Evolutionary conservation across 2,888 invertebrate genomes (phyloP).

Genomic region (Ornithoptera priamus): DNA sequence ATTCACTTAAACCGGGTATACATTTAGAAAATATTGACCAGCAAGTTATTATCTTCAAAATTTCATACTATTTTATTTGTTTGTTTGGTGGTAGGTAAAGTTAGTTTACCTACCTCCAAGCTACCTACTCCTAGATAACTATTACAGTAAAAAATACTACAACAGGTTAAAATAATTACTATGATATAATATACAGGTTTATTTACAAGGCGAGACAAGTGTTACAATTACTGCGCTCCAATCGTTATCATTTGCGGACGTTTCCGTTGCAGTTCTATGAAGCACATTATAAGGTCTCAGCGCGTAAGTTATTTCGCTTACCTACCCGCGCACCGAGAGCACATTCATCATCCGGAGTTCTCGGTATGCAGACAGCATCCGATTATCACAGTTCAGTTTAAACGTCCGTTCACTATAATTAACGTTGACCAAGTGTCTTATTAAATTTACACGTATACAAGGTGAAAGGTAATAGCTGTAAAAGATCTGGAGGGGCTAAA

Average conservation of each 20-base stretch:
- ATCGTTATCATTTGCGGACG: slow-evolving; percentile 12
- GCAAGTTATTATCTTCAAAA: too few relatives aligned
- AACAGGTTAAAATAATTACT: background rate
- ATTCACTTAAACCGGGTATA: too few relatives aligned
- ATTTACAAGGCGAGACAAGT: background rate
- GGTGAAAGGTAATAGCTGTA: too few relatives aligned
- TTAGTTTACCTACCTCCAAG: background rate
- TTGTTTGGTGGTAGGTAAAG: too few relatives aligned
- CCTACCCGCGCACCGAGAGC: slow-evolving; percentile 1
- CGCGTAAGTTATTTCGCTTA: slow-evolving; percentile 13
- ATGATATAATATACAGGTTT: background rate
- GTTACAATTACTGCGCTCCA: background rate
- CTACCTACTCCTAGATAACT: too few relatives aligned
- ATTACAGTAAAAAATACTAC: background rate
- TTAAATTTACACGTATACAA: slow-evolving; percentile 8
- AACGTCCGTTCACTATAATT: slow-evolving; percentile 16
- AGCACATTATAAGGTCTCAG: slow-evolving; percentile 11
- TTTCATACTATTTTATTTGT: too few relatives aligned
- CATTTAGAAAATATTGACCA: too few relatives aligned
- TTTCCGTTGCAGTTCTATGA: slow-evolving; percentile 19
- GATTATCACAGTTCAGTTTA: slow-evolving; percentile 15
- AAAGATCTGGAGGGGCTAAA: too few relatives aligned
- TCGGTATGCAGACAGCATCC: slow-evolving; percentile 12
- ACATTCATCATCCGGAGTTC: slow-evolving; percentile 12
- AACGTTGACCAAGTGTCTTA: slow-evolving; percentile 15